These are phyloP conservation scores for Melanotus villosus DNA, from an alignment of 2,888 invertebrate species.

Conservation along the genomic window DNA sequence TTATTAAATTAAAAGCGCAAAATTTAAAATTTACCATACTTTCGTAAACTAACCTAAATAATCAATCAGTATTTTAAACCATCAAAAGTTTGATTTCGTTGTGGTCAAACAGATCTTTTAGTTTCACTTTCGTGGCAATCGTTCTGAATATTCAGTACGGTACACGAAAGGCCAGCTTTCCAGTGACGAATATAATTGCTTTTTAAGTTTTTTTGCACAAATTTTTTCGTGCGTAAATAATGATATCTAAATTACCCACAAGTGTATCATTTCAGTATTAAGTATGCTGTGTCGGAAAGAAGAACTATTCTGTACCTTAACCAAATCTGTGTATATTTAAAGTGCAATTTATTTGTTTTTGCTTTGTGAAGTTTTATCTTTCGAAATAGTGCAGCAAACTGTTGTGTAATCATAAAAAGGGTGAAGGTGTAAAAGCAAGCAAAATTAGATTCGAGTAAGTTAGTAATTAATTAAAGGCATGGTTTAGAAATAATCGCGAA, in stretches of 20 bases:
- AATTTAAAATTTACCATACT: too few species aligned
- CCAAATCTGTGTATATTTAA: too few species aligned
- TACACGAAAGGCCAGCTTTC: slow-evolving; percentile 43
- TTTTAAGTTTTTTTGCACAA: slow-evolving; percentile 43
- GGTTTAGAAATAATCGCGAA: too few species aligned
- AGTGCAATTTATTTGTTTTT: too few species aligned
- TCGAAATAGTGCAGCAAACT: too few species aligned
- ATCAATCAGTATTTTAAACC: not conserved
- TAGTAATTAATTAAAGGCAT: too few species aligned
- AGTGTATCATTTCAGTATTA: slow-evolving; percentile 32
- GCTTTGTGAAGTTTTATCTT: too few species aligned
- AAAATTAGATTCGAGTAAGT: too few species aligned
- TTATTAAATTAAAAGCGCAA: too few species aligned
- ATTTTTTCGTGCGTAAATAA: slow-evolving; percentile 54
- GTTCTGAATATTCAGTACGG: slow-evolving; percentile 31
- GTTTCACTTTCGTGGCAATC: slow-evolving; percentile 31
- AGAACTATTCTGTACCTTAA: not conserved
- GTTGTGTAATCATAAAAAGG: too few species aligned
- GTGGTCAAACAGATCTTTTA: slow-evolving; percentile 27
- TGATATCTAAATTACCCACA: slow-evolving; percentile 43
- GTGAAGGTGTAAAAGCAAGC: too few species aligned
- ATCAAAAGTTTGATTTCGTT: slow-evolving; percentile 1
- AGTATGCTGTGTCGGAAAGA: slow-evolving; percentile 12
- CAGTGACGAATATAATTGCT: slow-evolving; percentile 48
- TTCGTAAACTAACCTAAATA: not conserved